Conservation (phyloP, 2,113 vertebrate genomes). For the Petromus typicus region DNA sequence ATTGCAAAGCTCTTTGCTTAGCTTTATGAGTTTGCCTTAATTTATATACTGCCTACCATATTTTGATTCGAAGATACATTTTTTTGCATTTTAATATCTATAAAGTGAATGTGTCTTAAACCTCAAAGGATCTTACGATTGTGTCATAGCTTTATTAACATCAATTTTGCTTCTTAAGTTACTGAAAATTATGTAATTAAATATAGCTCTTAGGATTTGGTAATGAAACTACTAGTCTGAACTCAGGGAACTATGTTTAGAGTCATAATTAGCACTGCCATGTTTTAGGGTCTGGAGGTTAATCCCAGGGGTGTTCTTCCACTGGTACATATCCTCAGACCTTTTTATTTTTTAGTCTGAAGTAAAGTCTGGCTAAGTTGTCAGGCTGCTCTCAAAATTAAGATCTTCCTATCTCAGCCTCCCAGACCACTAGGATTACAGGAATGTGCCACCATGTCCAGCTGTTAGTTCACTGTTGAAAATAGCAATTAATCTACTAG, state of each 20-base stretch:
- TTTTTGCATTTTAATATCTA: constrained; percentile 34
- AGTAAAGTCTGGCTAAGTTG: not conserved
- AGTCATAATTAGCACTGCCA: not conserved
- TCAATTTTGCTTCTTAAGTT: constrained; percentile 18
- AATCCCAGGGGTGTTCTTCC: not conserved
- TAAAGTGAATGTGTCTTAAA: constrained; percentile 3
- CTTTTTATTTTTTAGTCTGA: not conserved
- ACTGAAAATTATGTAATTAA: constrained; percentile 24
- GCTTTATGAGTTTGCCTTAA: constrained; percentile 16
- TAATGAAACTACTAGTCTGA: constrained; percentile 9
- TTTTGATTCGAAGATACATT: not conserved
- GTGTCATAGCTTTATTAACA: not conserved
- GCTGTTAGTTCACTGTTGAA: not conserved
- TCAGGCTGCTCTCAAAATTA: not conserved
- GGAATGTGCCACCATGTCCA: not conserved
- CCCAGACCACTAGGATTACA: not conserved
- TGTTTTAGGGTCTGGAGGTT: not conserved
- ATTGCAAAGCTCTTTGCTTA: not conserved
- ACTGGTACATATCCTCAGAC: not conserved
- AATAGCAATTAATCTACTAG: not conserved
- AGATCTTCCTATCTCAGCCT: not conserved
- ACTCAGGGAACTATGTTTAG: not conserved
- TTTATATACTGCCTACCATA: not conserved
- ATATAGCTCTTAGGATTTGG: not conserved
- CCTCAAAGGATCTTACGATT: constrained; percentile 10